Conservation (phyloP, 1,140 invertebrate genomes). For the Trachymyrmex cornetzi region DNA sequence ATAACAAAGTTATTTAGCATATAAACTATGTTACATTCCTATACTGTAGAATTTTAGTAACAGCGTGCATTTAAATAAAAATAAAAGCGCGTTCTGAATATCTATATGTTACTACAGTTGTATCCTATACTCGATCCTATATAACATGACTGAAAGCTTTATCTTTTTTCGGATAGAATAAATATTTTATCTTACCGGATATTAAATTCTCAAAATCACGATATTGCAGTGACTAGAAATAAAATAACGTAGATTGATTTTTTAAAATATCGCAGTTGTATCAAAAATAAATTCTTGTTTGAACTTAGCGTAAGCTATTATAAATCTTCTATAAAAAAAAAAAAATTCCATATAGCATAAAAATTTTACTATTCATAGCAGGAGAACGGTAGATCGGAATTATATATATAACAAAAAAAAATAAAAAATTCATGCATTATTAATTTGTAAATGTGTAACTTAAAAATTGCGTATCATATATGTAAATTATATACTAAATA, state of each 20-base stretch:
- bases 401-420: background rate
- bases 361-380: background rate
- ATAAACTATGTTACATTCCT: too few relatives aligned
- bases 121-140: too few relatives aligned
- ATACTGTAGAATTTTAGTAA: too few relatives aligned
- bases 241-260: background rate
- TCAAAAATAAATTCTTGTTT: background rate
- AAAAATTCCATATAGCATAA: background rate
- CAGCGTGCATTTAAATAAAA: too few relatives aligned
- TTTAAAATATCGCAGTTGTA: background rate
- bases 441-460: constrained; percentile 1
- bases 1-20: too few relatives aligned
- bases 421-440: background rate
- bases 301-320: background rate
- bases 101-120: background rate
- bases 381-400: background rate
- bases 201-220: background rate
- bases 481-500: background rate
- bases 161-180: background rate
- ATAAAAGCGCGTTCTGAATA: too few relatives aligned
- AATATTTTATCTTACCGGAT: background rate
- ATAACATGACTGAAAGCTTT: background rate
- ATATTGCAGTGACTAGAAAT: background rate
- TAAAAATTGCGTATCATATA: constrained; percentile 10
- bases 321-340: constrained; percentile 17